Base-by-base conservation (phyloP, 2,797 vertebrate species). In the Scolopax bukidnonensis region DNA sequence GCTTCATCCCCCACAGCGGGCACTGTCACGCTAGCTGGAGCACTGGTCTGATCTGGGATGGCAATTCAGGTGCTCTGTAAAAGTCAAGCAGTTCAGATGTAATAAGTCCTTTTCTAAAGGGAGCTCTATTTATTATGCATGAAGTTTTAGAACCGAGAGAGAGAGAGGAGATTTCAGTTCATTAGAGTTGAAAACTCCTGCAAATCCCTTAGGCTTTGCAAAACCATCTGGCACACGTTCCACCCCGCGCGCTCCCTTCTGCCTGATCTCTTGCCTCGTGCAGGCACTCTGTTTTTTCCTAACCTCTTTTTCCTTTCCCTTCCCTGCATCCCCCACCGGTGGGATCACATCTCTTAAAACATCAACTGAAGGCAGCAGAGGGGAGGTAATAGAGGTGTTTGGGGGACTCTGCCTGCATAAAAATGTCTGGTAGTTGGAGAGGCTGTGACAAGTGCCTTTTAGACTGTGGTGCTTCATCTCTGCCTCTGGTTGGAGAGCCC, bases 151-250 rank as follows among this genome's bases (percentile, higher is more conserved):
- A 96, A 92, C 64, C 1, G 8, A 95, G 94, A 95, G 88, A 94
- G 85, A 87, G 57, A 94, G 85, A 87, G 57, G 90, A 94, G 91
- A 95, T 96, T 96, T 96, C 93, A 91, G 93, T 96, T 97, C 96
- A 96, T 95, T 96, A 93, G 91, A 95, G 87, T 92, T 97, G 93
- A 96, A 96, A 96, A 96, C 94, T 97, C 94, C 86, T 80, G 90
- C 90, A 95, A 90, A 94, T 96, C 93, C 93, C 95, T 89, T 81
- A 77, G 94, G 96, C 94, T 96, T 93, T 94, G 84, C 91, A 87
- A 94, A 95, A 92, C 92, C 95, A 94, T 95, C 95, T 97, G 95
- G 95, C 94, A 88, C 89, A 65, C 7, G 3, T 79, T 95, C 93
- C 91, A 80, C 67, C 51, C 68, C 84, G 77, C 40, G 1, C 67